A percentile compares a stretch with the other conserved stretches of the same genome.
Evolutionary conservation across 2,888 invertebrate genomes (phyloP).

Genomic region (Caenorhabditis plicata): DNA sequence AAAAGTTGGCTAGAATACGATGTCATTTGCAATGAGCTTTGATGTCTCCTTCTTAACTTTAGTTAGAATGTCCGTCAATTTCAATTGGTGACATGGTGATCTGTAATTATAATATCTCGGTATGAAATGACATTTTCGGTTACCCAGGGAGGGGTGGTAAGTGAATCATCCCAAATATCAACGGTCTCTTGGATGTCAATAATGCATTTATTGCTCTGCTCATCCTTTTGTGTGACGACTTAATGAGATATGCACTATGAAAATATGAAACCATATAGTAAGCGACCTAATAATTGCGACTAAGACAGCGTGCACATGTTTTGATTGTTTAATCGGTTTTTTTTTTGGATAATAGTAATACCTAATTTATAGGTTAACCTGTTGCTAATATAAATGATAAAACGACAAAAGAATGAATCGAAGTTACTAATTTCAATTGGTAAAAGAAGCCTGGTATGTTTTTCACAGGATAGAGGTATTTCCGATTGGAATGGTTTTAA

Average conservation of each 20-base stretch:
- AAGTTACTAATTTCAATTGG: too few relatives aligned
- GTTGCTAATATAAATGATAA: too few relatives aligned
- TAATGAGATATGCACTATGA: background rate
- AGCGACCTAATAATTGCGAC: too few relatives aligned
- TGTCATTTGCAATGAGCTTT: conserved; percentile 40
- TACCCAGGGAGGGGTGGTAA: conserved; percentile 51
- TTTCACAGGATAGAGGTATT: too few relatives aligned
- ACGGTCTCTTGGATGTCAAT: conserved; percentile 33
- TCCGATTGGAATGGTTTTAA: too few relatives aligned
- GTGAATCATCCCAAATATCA: conserved; percentile 61
- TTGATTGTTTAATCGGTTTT: too few relatives aligned
- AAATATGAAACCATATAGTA: too few relatives aligned
- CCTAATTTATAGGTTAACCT: too few relatives aligned
- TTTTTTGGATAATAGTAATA: too few relatives aligned
- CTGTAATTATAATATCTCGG: conserved; percentile 19
- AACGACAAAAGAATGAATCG: too few relatives aligned
- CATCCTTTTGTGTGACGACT: background rate
- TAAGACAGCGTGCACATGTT: too few relatives aligned
- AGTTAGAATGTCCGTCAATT: conserved; percentile 41
- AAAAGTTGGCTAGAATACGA: conserved; percentile 14
- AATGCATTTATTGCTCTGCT: conserved; percentile 10
- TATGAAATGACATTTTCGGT: background rate
- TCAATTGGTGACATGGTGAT: conserved; percentile 40
- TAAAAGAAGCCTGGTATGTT: too few relatives aligned
- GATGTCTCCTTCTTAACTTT: conserved; percentile 50